Conservation (phyloP, 2,888 invertebrate species). For the Brenthis daphne region DNA sequence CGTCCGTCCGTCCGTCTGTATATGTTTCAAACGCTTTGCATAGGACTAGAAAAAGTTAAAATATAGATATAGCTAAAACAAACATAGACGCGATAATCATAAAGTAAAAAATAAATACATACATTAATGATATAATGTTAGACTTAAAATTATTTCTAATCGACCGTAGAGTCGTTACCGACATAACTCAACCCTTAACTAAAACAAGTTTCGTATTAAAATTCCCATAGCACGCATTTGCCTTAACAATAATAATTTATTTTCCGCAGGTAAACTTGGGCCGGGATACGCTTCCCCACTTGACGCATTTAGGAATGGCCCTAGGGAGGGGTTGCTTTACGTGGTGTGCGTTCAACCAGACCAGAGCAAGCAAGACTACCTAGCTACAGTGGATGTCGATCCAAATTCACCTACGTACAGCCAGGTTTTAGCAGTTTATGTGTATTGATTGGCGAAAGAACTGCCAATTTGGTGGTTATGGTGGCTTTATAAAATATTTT, state of each 20-base stretch:
- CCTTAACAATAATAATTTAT: constrained; percentile 36
- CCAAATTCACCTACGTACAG: constrained; percentile 92
- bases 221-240: constrained; percentile 33
- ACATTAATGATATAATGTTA: neutral
- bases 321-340: constrained; percentile 93
- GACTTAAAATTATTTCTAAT: neutral
- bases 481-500: too few relatives aligned
- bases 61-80: too few relatives aligned
- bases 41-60: too few relatives aligned
- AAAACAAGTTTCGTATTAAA: constrained; percentile 29
- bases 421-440: constrained; percentile 81
- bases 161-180: neutral
- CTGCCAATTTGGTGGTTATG: neutral
- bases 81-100: too few relatives aligned
- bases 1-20: too few relatives aligned
- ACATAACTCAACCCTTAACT: constrained; percentile 15
- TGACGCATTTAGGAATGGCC: constrained; percentile 92
- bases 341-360: constrained; percentile 93
- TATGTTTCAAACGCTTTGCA: too few relatives aligned
- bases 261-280: constrained; percentile 67
- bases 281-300: constrained; percentile 91
- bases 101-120: too few relatives aligned
- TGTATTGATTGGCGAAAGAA: constrained; percentile 7
- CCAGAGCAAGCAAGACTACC: constrained; percentile 89
- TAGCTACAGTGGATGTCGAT: constrained; percentile 96